phyloP scores from a whole-genome alignment of 2,797 vertebrate genomes.

The Tenualosa thibaudeaui region DNA sequence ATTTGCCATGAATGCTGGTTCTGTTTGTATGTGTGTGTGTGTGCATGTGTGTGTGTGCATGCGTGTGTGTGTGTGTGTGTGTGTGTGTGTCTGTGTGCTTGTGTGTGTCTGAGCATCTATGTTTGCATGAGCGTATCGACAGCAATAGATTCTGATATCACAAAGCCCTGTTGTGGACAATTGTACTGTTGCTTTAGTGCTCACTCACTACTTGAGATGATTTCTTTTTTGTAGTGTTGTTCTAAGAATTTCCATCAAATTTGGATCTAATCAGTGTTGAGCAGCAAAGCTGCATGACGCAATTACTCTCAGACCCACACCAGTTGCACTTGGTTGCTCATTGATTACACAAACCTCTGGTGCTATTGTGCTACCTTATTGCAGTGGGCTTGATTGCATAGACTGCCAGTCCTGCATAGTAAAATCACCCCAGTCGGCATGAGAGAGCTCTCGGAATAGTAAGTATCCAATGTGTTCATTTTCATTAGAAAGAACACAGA shows the following conservation, averaged over 20 bases:
- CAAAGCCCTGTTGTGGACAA: not conserved
- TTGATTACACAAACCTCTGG: conserved; percentile 21
- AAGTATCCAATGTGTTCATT: conserved; percentile 52
- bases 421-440: conserved; percentile 38
- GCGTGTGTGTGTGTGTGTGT: not conserved
- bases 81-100: not conserved
- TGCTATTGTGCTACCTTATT: conserved; percentile 34
- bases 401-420: conserved; percentile 49
- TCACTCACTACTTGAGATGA: not conserved
- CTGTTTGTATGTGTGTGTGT: not conserved
- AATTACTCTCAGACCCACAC: conserved; percentile 35
- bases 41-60: not conserved
- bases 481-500: conserved; percentile 55
- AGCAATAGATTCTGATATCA: not conserved
- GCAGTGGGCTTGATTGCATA: conserved; percentile 53
- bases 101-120: not conserved
- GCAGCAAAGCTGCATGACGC: conserved; percentile 32
- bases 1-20: not conserved
- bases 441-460: conserved; percentile 49
- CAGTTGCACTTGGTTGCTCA: conserved; percentile 28
- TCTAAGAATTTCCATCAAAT: not conserved
- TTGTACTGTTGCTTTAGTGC: not conserved
- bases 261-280: not conserved
- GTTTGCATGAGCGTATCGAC: not conserved
- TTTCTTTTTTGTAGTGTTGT: not conserved